A percentile compares a stretch with the other conserved stretches of the same genome.
These are phyloP conservation scores for Sinelater perroti DNA, from an alignment of 2,888 invertebrate genomes.

Conservation along the genomic window DNA sequence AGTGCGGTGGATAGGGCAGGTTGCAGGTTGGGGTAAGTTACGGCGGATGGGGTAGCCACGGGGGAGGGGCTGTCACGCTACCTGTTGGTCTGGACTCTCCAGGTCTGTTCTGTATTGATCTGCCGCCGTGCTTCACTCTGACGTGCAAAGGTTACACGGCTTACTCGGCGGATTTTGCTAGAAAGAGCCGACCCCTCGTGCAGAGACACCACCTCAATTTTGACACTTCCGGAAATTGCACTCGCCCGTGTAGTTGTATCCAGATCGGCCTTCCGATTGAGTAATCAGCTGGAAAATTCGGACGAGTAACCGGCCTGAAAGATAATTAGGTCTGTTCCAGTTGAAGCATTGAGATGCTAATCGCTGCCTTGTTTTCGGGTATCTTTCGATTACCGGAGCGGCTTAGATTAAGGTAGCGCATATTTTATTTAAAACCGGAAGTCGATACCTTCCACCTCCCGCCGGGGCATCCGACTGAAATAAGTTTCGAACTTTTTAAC, in stretches of 20 bases:
- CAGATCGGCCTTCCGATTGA: too few species aligned
- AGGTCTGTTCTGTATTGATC: slow-evolving; percentile 53
- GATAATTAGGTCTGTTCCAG: too few species aligned
- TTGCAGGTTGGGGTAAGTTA: slow-evolving; percentile 35
- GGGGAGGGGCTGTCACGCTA: slow-evolving; percentile 50
- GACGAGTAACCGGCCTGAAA: neutral
- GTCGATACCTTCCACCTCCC: slow-evolving; percentile 6
- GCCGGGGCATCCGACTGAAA: neutral
- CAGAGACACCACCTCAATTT: too few species aligned
- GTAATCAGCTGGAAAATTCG: too few species aligned
- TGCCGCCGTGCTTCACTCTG: slow-evolving; percentile 43
- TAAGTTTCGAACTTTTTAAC: neutral
- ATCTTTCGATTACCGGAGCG: neutral
- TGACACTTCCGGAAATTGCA: too few species aligned
- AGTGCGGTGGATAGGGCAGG: slow-evolving; percentile 29
- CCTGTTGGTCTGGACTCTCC: slow-evolving; percentile 53
- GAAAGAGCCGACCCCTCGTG: too few species aligned
- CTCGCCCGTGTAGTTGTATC: too few species aligned
- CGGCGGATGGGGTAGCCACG: slow-evolving; percentile 31
- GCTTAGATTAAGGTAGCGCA: slow-evolving; percentile 25
- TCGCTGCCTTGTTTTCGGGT: neutral
- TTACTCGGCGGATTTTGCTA: slow-evolving; percentile 44
- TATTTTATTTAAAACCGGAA: slow-evolving; percentile 20
- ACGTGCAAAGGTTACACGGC: slow-evolving; percentile 50
- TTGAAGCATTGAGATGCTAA: too few species aligned